Evolutionary conservation across 2,888 invertebrate genomes (phyloP).

Genomic region (Quadriops clusia): DNA sequence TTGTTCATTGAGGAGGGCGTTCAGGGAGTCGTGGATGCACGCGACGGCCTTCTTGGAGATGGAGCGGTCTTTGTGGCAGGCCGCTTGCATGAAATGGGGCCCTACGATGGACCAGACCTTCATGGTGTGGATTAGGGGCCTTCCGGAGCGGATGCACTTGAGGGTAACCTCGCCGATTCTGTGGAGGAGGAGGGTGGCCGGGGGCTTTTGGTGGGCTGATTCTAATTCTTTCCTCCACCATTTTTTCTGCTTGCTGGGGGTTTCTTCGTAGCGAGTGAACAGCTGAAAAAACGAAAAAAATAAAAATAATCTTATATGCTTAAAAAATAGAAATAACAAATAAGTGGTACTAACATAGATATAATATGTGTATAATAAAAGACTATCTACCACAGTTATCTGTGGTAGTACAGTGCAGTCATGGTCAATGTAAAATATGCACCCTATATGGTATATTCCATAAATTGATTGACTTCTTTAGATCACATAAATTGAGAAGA

Average conservation of each 20-base stretch:
- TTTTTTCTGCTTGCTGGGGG: conserved; percentile 35
- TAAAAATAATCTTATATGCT: background rate
- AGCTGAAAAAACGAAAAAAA: conserved; percentile 21
- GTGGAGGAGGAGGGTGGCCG: conserved; percentile 56
- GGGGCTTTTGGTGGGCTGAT: conserved; percentile 35
- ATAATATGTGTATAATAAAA: background rate
- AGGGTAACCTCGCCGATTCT: conserved; percentile 81
- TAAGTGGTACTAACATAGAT: conserved; percentile 2
- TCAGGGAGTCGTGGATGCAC: conserved; percentile 86
- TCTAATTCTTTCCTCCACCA: conserved; percentile 35
- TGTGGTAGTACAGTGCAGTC: too few species aligned
- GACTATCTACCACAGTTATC: too few species aligned
- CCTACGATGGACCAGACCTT: conserved; percentile 87
- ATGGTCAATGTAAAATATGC: too few species aligned
- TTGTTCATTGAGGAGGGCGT: conserved; percentile 74
- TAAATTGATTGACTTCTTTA: too few species aligned
- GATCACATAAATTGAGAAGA: too few species aligned
- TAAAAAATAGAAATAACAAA: background rate
- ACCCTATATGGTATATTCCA: too few species aligned
- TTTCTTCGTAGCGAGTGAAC: conserved; percentile 35
- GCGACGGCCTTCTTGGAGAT: conserved; percentile 86
- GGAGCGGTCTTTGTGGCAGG: conserved; percentile 78
- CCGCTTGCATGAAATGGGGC: conserved; percentile 90
- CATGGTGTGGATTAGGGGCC: conserved; percentile 85
- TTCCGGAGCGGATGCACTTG: conserved; percentile 72